phyloP scores from a whole-genome alignment of 2,888 invertebrate species.

The Eubasilissa splendida region DNA sequence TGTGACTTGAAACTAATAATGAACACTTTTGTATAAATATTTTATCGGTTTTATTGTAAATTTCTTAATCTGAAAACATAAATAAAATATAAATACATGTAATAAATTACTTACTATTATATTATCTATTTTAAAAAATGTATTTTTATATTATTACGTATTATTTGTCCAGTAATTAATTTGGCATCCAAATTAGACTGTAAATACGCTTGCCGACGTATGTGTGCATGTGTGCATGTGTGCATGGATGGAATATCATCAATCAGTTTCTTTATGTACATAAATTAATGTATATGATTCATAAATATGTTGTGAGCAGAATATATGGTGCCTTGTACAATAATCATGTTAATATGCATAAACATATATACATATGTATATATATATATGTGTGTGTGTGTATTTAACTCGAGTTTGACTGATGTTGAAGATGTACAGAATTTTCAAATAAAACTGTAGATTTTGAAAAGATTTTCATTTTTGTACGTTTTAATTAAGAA shows the following conservation, averaged over 20 bases:
- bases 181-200: conserved; percentile 17
- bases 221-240: not conserved
- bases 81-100: no score
- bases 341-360: conserved; percentile 32
- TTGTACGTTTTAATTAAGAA: conserved; percentile 51
- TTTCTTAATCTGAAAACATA: no score
- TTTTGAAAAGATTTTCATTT: conserved; percentile 51
- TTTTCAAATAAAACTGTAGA: conserved; percentile 36
- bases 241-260: not conserved
- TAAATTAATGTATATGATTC: not conserved
- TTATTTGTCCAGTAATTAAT: not conserved
- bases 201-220: conserved; percentile 13
- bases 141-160: conserved; percentile 11
- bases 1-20: no score
- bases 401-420: conserved; percentile 48
- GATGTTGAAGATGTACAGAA: conserved; percentile 51
- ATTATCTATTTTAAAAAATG: not conserved
- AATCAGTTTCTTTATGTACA: conserved; percentile 18
- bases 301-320: conserved; percentile 54
- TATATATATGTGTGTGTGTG: no score
- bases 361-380: no score
- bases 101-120: not conserved
- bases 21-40: no score
- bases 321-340: conserved; percentile 58
- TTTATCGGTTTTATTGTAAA: no score